These are phyloP conservation scores for Aporophyla nigra DNA, from an alignment of 2,888 invertebrate species.

Conservation along the genomic window DNA sequence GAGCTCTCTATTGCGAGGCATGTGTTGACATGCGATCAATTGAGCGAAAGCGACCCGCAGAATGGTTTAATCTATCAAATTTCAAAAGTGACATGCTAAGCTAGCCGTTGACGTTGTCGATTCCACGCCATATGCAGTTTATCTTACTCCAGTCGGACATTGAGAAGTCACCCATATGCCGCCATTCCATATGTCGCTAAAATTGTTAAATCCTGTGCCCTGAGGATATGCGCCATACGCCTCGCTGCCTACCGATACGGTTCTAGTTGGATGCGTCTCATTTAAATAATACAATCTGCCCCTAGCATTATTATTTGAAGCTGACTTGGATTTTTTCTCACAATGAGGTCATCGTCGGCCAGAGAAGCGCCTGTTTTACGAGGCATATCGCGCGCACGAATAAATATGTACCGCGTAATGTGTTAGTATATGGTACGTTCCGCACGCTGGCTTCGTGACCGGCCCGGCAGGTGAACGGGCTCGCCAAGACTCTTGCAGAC, in stretches of 20 bases:
- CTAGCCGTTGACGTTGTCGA: conserved; percentile 74
- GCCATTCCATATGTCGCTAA: conserved; percentile 76
- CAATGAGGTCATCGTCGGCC: conserved; percentile 83
- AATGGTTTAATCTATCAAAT: conserved; percentile 83
- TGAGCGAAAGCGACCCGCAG: conserved; percentile 86
- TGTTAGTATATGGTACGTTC: conserved; percentile 76
- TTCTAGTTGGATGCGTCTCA: conserved; percentile 74
- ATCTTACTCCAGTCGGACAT: conserved; percentile 74
- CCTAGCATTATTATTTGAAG: conserved; percentile 69
- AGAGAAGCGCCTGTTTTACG: conserved; percentile 79
- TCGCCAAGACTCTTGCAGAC: conserved; percentile 60
- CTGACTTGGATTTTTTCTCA: conserved; percentile 78
- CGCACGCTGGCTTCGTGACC: conserved; percentile 79
- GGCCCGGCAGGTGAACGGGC: conserved; percentile 79
- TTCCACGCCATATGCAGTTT: conserved; percentile 81
- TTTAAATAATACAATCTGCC: conserved; percentile 73
- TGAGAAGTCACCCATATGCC: conserved; percentile 78
- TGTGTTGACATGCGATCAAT: conserved; percentile 88
- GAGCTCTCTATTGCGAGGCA: conserved; percentile 83
- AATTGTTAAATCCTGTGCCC: conserved; percentile 64
- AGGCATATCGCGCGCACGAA: conserved; percentile 80
- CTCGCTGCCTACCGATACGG: conserved; percentile 69
- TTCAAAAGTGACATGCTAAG: conserved; percentile 84
- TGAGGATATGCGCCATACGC: conserved; percentile 72
- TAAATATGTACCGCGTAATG: conserved; percentile 76